Conservation (phyloP, 2,113 vertebrate genomes). For the Peromyscus maniculatus region DNA sequence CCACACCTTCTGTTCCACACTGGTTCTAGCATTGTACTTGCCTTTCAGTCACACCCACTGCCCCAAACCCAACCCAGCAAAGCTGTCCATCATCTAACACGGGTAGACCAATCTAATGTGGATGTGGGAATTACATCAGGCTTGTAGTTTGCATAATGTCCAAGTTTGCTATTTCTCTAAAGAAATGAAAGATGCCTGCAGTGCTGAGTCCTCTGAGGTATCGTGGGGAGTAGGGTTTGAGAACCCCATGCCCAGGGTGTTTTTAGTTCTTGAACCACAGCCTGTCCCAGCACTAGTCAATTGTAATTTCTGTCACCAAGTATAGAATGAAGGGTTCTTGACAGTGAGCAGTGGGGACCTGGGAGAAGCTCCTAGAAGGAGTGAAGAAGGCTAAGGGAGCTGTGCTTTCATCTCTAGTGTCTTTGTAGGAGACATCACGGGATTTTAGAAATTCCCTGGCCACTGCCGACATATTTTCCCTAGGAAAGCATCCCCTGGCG, state of each 20-base stretch:
- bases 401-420: not conserved
- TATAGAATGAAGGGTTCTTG: not conserved
- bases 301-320: not conserved
- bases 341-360: not conserved
- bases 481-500: not conserved
- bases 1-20: not conserved
- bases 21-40: not conserved
- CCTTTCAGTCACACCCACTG: not conserved
- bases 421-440: not conserved
- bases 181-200: not conserved
- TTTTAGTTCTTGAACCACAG: not conserved
- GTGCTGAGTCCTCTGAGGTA: not conserved
- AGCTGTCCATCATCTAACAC: not conserved
- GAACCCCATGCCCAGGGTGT: not conserved
- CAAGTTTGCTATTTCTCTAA: not conserved
- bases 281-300: not conserved
- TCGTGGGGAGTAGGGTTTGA: not conserved
- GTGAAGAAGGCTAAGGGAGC: not conserved
- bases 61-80: not conserved
- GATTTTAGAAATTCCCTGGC: not conserved
- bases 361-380: not conserved
- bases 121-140: not conserved
- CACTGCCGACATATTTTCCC: no score
- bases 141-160: not conserved
- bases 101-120: not conserved